These are phyloP conservation scores for Agrochola lychnidis DNA, from an alignment of 2,888 invertebrate species.

Conservation along the genomic window DNA sequence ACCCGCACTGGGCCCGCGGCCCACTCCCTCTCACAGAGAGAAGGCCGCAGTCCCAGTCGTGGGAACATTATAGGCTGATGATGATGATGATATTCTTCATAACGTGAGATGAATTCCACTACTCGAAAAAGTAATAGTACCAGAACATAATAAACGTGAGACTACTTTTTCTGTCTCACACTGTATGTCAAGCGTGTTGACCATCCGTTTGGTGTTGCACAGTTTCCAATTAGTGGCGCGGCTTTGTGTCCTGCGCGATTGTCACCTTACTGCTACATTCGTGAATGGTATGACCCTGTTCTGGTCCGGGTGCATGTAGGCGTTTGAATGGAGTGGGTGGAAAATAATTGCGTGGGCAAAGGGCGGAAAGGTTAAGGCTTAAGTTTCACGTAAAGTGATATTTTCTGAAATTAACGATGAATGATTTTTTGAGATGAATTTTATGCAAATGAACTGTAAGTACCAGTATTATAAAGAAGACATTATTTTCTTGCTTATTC, in stretches of 20 bases:
- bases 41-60: no score
- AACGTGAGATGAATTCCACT: not conserved
- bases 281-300: constrained; percentile 44
- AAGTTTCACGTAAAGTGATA: no score
- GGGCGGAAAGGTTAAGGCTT: no score
- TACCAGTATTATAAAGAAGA: no score
- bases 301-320: constrained; percentile 14
- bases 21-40: no score
- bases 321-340: not conserved
- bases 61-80: no score
- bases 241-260: constrained; percentile 76
- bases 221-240: constrained; percentile 82
- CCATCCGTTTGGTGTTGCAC: constrained; percentile 75
- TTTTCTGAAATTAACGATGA: not conserved
- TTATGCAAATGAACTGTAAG: not conserved
- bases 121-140: not conserved
- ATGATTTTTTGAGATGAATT: no score
- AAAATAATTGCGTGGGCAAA: not conserved
- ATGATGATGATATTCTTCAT: no score
- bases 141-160: not conserved
- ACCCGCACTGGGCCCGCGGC: no score
- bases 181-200: constrained; percentile 73
- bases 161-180: constrained; percentile 3
- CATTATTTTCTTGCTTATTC: no score
- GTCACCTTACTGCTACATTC: constrained; percentile 65